phyloP scores from a whole-genome alignment of 2,888 invertebrate genomes.

The Himalopsyche japonica region DNA sequence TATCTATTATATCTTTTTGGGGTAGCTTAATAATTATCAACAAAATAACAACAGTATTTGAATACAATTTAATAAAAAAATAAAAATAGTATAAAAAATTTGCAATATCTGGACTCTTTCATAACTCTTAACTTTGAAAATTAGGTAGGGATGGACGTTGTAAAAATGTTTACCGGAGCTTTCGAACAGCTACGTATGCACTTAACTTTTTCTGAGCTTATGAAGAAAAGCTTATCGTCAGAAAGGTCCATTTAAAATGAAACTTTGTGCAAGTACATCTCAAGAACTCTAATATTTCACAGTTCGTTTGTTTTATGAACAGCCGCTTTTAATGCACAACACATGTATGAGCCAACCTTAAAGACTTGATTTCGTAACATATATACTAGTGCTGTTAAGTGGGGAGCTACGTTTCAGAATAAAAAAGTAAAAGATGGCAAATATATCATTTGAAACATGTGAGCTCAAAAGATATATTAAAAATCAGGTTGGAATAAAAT shows the following conservation, averaged over 20 bases:
- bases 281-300: background rate
- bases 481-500: too few species aligned
- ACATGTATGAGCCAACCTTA: background rate
- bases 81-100: too few species aligned
- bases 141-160: background rate
- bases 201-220: background rate
- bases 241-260: background rate
- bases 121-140: background rate
- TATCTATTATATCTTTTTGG: too few species aligned
- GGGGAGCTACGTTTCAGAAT: too few species aligned
- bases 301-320: background rate
- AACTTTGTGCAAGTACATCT: background rate
- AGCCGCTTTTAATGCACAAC: background rate
- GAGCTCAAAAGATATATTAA: too few species aligned
- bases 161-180: background rate
- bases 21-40: too few species aligned
- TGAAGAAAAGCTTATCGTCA: background rate
- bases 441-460: too few species aligned
- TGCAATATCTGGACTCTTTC: too few species aligned
- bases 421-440: too few species aligned
- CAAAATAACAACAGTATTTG: too few species aligned
- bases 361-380: background rate
- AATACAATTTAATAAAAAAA: too few species aligned
- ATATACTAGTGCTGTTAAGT: background rate
- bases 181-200: background rate